Evolutionary conservation across 2,113 vertebrate species (phyloP).

Genomic region (Irena cyanogastra): DNA sequence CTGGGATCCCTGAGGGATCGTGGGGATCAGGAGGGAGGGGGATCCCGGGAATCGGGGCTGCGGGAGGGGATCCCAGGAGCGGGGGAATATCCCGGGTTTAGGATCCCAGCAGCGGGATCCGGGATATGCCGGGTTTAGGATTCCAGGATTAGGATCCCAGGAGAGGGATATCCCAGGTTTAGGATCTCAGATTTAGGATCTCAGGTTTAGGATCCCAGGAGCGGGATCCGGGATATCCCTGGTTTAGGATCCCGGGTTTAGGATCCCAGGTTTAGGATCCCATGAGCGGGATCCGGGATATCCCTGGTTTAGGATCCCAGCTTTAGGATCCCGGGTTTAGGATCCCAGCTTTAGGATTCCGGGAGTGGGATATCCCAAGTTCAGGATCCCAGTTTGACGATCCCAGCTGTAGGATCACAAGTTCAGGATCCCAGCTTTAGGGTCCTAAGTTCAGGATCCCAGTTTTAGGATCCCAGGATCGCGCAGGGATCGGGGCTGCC

Average conservation of each 20-base stretch:
- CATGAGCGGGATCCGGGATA: too few species aligned
- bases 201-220: too few species aligned
- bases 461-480: fast-evolving
- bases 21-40: not conserved
- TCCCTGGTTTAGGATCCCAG: too few species aligned
- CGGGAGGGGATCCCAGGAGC: not conserved
- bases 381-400: fast-evolving
- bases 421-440: not conserved
- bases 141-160: too few species aligned
- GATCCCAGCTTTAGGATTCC: too few species aligned
- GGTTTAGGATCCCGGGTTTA: too few species aligned
- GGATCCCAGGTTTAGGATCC: not conserved
- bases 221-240: not conserved
- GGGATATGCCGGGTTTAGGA: too few species aligned
- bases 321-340: too few species aligned
- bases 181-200: not conserved
- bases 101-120: too few species aligned
- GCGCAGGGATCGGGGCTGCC: not conserved
- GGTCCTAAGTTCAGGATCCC: too few species aligned
- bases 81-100: not conserved
- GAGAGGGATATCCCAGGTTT: too few species aligned
- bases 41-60: not conserved
- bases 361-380: not conserved
- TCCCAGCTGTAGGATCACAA: not conserved
- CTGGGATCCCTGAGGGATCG: not conserved